Conservation (phyloP, 2,797 vertebrate genomes). For the Poecilia picta region DNA sequence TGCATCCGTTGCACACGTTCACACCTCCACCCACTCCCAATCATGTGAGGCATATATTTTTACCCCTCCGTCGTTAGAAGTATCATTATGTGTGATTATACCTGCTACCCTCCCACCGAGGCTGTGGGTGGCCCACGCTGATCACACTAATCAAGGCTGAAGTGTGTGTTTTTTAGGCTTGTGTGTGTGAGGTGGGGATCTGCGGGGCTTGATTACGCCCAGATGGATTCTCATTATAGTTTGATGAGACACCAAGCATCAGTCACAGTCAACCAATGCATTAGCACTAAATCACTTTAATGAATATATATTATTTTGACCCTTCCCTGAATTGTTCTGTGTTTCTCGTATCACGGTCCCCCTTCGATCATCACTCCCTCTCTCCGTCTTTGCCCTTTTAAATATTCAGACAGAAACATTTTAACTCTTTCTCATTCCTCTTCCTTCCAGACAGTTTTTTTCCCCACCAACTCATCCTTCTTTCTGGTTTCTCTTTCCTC, state of each 20-base stretch:
- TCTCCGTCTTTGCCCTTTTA: slow-evolving; percentile 73
- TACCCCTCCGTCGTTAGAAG: slow-evolving; percentile 80
- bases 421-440: slow-evolving; percentile 50
- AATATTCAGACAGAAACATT: slow-evolving; percentile 69
- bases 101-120: slow-evolving; percentile 75
- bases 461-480: slow-evolving; percentile 26
- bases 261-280: slow-evolving; percentile 78
- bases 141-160: slow-evolving; percentile 79
- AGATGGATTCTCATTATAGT: slow-evolving; percentile 81
- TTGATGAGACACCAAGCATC: slow-evolving; percentile 81
- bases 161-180: slow-evolving; percentile 46
- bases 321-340: slow-evolving; percentile 69
- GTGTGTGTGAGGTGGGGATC: slow-evolving; percentile 50
- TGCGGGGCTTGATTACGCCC: slow-evolving; percentile 78
- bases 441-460: slow-evolving; percentile 14
- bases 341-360: slow-evolving; percentile 63
- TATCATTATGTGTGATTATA: slow-evolving; percentile 86
- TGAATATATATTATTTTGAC: slow-evolving; percentile 84
- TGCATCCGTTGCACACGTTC: slow-evolving; percentile 46
- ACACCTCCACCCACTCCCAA: slow-evolving; percentile 44
- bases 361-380: slow-evolving; percentile 60
- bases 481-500: slow-evolving; percentile 23
- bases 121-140: slow-evolving; percentile 70
- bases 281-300: slow-evolving; percentile 77
- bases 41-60: slow-evolving; percentile 75